Evolutionary conservation across 2,888 invertebrate genomes (phyloP), one percentile per base, ranked within the genome.

Genomic region (Cinara cedri): DNA sequence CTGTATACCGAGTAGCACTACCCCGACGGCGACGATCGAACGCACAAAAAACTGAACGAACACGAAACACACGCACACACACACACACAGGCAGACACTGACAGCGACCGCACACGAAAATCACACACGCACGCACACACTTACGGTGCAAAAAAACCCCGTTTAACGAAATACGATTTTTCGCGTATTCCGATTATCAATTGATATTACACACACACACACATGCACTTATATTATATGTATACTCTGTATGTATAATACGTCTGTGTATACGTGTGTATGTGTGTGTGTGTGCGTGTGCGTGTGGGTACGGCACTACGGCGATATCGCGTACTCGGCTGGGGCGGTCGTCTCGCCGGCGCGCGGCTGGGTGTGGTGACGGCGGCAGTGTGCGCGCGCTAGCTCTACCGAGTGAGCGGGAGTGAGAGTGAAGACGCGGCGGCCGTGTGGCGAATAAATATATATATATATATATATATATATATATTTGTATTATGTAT

Each of bases 301-400:
- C 46, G 44, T 76, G 54, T 24, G 68, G 49, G 76, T 57, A 68
- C n/a, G 68, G 34, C 51, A 13, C 65, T 70, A 78, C 68, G 46
- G 51, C 78, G 78, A 76, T 76, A 76, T 76, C 81, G 57, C 81
- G 65, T 66, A 54, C 81, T 81, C 76, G 81, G 82, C 75, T 74
- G 76, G 81, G 81, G 81, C 81, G 81, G 72, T 76, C 72, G 66
- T 81, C 74, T 81, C 78, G 80, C 81, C 81, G 74, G 80, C 81
- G 80, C 76, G 49, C 60, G 70, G 82, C 81, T 82, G 80, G 83
- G 83, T 82, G 83, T 82, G 80, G 82, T 81, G 81, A 82, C 83
- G 82, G 82, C 83, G 82, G 82, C 83, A 81, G 82, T 82, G 75
- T 78, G 72, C 81, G 80, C 82, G 82, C 88, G 88, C 65, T 75